Evolutionary conservation across 2,113 vertebrate genomes (phyloP).

Genomic region (Sebastes fasciatus): DNA sequence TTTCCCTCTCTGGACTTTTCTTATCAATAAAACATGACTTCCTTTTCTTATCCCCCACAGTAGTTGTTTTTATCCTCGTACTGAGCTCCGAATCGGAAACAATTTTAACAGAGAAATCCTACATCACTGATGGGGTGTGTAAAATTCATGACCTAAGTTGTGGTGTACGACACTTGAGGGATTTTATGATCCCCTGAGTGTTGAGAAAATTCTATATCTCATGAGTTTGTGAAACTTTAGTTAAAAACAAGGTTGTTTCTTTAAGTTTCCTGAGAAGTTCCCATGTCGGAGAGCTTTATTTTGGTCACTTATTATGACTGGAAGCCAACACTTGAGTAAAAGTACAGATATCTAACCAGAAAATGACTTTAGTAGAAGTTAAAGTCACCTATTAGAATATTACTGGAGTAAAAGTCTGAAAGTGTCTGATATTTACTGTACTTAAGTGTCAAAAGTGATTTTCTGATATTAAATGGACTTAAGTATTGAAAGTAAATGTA

Average conservation of each 20-base stretch:
- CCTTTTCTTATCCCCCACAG: not conserved
- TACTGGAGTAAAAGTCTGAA: too few species aligned
- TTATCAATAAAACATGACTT: conserved; percentile 28
- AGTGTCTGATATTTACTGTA: too few species aligned
- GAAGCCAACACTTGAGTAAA: too few species aligned
- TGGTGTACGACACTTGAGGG: not conserved
- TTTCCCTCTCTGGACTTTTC: not conserved
- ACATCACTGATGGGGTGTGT: not conserved
- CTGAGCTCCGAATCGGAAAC: not conserved
- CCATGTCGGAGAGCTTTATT: fast-evolving
- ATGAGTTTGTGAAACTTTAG: not conserved
- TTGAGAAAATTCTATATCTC: not conserved
- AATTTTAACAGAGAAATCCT: not conserved
- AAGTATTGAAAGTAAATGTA: too few species aligned
- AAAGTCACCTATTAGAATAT: too few species aligned
- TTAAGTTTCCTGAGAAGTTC: not conserved
- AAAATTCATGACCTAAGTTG: not conserved
- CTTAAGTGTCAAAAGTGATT: too few species aligned
- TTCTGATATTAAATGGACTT: too few species aligned
- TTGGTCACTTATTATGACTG: not conserved
- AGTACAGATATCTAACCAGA: too few species aligned
- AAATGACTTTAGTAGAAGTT: too few species aligned
- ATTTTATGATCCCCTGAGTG: not conserved
- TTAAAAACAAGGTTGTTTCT: not conserved
- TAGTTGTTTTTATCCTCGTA: not conserved